Conservation (phyloP, 2,888 invertebrate genomes). For the Nymphalis polychloros region DNA sequence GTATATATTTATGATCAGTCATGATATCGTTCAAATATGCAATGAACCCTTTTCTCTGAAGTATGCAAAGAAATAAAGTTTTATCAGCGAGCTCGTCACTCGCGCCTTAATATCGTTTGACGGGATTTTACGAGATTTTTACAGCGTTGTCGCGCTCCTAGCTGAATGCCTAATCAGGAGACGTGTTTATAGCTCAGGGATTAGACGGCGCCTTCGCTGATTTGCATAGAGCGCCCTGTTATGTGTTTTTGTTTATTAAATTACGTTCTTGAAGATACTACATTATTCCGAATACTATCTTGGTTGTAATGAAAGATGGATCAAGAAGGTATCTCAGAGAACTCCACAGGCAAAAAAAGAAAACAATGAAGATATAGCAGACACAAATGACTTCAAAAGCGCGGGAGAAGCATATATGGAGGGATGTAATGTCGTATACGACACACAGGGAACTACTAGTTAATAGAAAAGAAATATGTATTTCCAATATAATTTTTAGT, state of each 20-base stretch:
- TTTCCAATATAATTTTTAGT: too few species aligned
- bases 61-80: conserved; percentile 10
- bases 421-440: too few species aligned
- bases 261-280: conserved; percentile 7
- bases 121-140: conserved; percentile 44
- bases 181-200: conserved; percentile 21
- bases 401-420: too few species aligned
- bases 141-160: conserved; percentile 31
- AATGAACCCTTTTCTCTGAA: background rate
- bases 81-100: conserved; percentile 10
- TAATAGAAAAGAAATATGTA: too few species aligned
- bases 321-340: too few species aligned
- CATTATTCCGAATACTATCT: background rate
- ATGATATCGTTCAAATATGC: background rate
- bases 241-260: conserved; percentile 23
- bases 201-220: conserved; percentile 19
- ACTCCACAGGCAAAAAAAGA: too few species aligned
- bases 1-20: background rate
- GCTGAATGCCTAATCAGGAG: conserved; percentile 41
- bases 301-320: too few species aligned
- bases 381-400: too few species aligned
- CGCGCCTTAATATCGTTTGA: conserved; percentile 37
- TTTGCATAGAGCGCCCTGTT: conserved; percentile 16
- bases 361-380: too few species aligned
- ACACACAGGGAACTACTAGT: too few species aligned